These are phyloP conservation scores for Eudemis profundana DNA, from an alignment of 2,888 invertebrate species.

Conservation along the genomic window DNA sequence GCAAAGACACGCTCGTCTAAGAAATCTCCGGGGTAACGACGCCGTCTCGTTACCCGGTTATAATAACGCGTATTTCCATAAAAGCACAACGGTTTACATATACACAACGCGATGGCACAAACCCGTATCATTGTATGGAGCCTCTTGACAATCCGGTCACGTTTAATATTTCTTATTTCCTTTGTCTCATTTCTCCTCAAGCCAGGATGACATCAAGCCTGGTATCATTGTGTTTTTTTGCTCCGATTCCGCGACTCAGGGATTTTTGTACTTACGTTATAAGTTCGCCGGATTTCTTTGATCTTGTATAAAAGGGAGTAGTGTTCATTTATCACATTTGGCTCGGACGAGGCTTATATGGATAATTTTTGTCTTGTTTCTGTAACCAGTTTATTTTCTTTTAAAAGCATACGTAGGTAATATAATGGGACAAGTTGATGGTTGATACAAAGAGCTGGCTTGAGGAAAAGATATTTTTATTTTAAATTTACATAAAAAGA, in stretches of 20 bases:
- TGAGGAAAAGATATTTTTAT: neutral
- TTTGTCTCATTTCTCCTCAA: conserved; percentile 81
- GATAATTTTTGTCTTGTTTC: conserved; percentile 30
- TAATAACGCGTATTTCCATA: conserved; percentile 69
- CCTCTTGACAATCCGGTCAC: conserved; percentile 77
- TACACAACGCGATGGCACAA: conserved; percentile 64
- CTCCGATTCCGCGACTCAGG: conserved; percentile 57
- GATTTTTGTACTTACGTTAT: conserved; percentile 52
- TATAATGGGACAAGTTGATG: neutral
- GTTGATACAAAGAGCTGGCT: neutral
- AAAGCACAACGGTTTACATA: conserved; percentile 70
- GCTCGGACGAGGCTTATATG: conserved; percentile 37
- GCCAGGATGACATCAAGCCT: conserved; percentile 73
- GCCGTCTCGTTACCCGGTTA: conserved; percentile 57
- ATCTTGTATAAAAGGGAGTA: conserved; percentile 42
- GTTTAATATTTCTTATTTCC: conserved; percentile 84
- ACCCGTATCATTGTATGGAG: conserved; percentile 70
- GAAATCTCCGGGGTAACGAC: conserved; percentile 58
- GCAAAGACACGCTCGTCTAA: conserved; percentile 51
- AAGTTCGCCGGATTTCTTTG: conserved; percentile 48
- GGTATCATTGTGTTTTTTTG: conserved; percentile 67
- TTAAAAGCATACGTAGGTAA: conserved; percentile 5
- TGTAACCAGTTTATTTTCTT: conserved; percentile 17
- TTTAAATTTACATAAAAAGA: neutral
- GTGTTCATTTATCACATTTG: conserved; percentile 44